Base-by-base conservation (phyloP, 2,113 vertebrate species). In the Aspidoscelis tigris region DNA sequence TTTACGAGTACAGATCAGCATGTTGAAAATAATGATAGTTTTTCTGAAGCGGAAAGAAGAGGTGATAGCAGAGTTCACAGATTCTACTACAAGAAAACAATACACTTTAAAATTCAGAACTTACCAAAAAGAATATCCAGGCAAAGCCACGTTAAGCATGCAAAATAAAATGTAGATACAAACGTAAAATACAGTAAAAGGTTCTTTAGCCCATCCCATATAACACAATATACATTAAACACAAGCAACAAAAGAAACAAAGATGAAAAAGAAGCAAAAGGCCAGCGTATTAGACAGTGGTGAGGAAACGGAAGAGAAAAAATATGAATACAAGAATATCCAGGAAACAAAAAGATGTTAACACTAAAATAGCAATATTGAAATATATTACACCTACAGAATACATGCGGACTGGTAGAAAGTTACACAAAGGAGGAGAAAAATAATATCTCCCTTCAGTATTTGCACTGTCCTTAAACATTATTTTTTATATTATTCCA, bases 41-140 rank as follows among this genome's bases (percentile, higher is more conserved):
- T 94, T 96, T 86, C 94, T 76, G 58, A 94, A 82, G 78, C 89
- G 82, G 80, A 73, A 4, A 95, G 86, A 90, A 88, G 94, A 95
- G 69, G 93, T 94, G 74, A 82, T 85, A 89, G 92, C 82, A 94
- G 93, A 94, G 77, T 88, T 94, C 92, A 88, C 86, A 89, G 90
- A 84, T 92, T 92, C 92, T 47, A 96, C 95, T 95, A 96, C 93
- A 88, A 91, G 92, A 92, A 95, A 96, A 94, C 94, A 95, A 92
- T 93, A 91, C 91, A 93, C 96, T 94, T 95, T 94, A 90, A 96
- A 96, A 95, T 95, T 96, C 93, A 93, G 93, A 98, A 99, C 98
- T 99, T 99, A 99, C 99, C 99, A 99, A 98, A 97, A 98, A 99
- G 98, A 97, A 99, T 97, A 98, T 98, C 99, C 99, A 98, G 98